Conservation (phyloP, 2,888 invertebrate species). For the Zele albiditarsus region DNA sequence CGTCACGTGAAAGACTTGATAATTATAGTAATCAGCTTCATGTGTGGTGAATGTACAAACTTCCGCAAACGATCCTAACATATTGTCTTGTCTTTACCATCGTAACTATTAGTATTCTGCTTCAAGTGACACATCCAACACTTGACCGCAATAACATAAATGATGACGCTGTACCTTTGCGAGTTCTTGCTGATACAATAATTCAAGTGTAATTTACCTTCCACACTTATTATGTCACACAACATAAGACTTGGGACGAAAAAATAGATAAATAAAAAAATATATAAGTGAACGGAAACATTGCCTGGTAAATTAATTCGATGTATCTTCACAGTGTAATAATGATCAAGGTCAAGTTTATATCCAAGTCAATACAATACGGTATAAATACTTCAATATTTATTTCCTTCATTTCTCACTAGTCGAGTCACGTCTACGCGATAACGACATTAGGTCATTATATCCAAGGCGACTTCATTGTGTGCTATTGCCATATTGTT, state of each 20-base stretch:
- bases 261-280: background rate
- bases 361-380: background rate
- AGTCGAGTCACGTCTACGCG: constrained; percentile 13
- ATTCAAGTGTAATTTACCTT: background rate
- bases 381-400: background rate
- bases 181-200: background rate
- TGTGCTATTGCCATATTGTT: constrained; percentile 43
- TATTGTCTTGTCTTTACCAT: background rate
- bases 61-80: background rate
- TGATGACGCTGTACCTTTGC: background rate
- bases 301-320: background rate
- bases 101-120: background rate
- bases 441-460: constrained; percentile 11
- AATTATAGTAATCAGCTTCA: background rate
- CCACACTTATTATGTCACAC: background rate
- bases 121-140: background rate
- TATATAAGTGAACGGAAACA: background rate
- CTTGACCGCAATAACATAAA: constrained; percentile 5
- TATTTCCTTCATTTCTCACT: constrained; percentile 7
- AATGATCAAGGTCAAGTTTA: constrained; percentile 1
- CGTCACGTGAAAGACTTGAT: background rate
- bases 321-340: background rate
- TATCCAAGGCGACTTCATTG: constrained; percentile 4
- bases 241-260: background rate
- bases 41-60: background rate